Base-by-base conservation (phyloP, 2,888 invertebrate species). In the Microplitis deprimator region DNA sequence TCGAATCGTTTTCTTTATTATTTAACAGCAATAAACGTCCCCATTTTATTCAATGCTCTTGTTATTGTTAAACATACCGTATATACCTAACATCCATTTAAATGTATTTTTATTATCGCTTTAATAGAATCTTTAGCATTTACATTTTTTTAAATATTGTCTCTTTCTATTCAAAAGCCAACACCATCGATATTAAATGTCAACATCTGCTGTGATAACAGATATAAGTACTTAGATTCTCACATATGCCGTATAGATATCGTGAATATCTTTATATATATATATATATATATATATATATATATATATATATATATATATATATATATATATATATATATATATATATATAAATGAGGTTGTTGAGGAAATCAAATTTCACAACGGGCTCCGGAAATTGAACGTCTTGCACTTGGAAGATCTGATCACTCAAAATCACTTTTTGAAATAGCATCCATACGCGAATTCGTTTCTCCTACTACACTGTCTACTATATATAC, bases 301-400 rank as follows among this genome's bases (percentile, higher is more conserved):
- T 17, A 17, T 17, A 17, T 17, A 75, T 40, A 50, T 74, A 68
- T 73, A 59, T 38, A 73, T 71, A 62, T 68, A 76, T 76, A 17
- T 17, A 17, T 17, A 17, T 17, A 17, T 17, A 17, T 17, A 17
- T 17, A 17, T 75, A 72, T 62, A 61, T 16, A 41, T 68, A 73
- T 77, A 72, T 74, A 73, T 67, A n/a, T 73, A 38, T 39, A 41
- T 65, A 10, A 8, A 65, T 13, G 41, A 16, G 73, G 73, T 80
- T 80, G 80, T 83, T 81, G 82, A 84, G 82, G 79, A 82, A 82
- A 83, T 82, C 80, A 80, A 82, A 81, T 81, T 80, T 71, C 75
- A 79, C 76, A 77, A 77, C 73, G 75, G 73, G 70, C 68, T 72
- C 76, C 82, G 85, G 82, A 84, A 84, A 84, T 85, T 83, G 82